Percentiles rank a stretch among this genome's conserved stretches.
These are phyloP conservation scores for Trichogramma pretiosum DNA, from an alignment of 1,140 invertebrate genomes.

Conservation along the genomic window DNA sequence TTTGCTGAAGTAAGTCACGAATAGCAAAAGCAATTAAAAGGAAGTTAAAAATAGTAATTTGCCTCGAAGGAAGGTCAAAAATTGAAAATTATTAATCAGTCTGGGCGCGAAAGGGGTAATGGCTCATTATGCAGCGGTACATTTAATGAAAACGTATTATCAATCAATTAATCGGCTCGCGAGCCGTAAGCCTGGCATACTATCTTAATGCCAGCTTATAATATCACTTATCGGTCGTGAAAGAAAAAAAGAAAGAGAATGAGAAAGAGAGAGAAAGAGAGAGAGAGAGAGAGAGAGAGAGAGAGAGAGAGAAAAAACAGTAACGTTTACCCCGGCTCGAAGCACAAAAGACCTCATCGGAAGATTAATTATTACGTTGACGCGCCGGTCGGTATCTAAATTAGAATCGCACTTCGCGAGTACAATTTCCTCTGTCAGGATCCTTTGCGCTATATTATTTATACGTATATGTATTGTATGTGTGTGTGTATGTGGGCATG, in stretches of 20 bases:
- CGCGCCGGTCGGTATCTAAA: slow-evolving; percentile 13
- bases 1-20: not conserved
- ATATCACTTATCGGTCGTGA: not conserved
- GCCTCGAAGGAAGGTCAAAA: too few species aligned
- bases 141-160: slow-evolving; percentile 15
- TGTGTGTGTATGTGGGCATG: too few species aligned
- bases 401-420: slow-evolving; percentile 14
- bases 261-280: too few species aligned
- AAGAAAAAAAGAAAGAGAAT: too few species aligned
- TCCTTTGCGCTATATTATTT: too few species aligned
- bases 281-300: not conserved
- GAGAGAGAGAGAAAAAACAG: too few species aligned
- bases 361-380: slow-evolving; percentile 19
- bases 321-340: too few species aligned
- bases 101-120: not conserved
- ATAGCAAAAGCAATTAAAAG: not conserved
- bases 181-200: too few species aligned
- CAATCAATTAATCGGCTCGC: slow-evolving; percentile 17
- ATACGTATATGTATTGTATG: too few species aligned
- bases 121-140: not conserved
- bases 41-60: not conserved
- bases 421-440: too few species aligned
- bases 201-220: not conserved
- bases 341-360: slow-evolving; percentile 2
- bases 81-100: too few species aligned